phyloP scores from a whole-genome alignment of 2,888 invertebrate genomes.

The Minunthozetes semirufus region DNA sequence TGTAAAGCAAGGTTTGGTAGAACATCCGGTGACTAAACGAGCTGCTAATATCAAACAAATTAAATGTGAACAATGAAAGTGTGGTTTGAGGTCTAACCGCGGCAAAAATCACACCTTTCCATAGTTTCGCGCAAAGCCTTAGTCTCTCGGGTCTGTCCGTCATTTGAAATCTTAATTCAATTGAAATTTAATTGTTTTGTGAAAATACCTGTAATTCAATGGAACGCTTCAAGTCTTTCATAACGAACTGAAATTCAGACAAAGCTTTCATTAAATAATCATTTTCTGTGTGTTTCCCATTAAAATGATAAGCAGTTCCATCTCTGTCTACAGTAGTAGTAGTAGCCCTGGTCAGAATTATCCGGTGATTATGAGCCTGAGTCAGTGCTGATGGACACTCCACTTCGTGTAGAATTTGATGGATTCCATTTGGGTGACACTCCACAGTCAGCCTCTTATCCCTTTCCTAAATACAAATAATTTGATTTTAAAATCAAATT shows the following conservation, averaged over 20 bases:
- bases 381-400: conserved; percentile 10
- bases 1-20: conserved; percentile 58
- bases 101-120: conserved; percentile 62
- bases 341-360: background rate
- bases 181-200: background rate
- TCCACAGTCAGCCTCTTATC: background rate
- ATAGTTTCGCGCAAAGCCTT: conserved; percentile 63
- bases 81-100: conserved; percentile 41
- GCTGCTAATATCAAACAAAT: conserved; percentile 25
- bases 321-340: conserved; percentile 1
- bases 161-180: background rate
- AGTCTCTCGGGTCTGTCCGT: conserved; percentile 57
- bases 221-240: conserved; percentile 40
- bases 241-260: conserved; percentile 38
- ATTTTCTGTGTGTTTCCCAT: conserved; percentile 30
- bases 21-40: conserved; percentile 38
- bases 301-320: background rate
- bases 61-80: background rate
- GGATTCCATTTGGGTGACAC: conserved; percentile 9
- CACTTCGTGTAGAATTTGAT: background rate
- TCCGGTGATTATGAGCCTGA: background rate
- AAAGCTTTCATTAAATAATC: conserved; percentile 39
- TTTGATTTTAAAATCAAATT: background rate
- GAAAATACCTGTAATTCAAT: conserved; percentile 40
- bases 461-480: background rate